Conservation (phyloP, 2,797 vertebrate genomes). For the Brachyrhaphis roseni region DNA sequence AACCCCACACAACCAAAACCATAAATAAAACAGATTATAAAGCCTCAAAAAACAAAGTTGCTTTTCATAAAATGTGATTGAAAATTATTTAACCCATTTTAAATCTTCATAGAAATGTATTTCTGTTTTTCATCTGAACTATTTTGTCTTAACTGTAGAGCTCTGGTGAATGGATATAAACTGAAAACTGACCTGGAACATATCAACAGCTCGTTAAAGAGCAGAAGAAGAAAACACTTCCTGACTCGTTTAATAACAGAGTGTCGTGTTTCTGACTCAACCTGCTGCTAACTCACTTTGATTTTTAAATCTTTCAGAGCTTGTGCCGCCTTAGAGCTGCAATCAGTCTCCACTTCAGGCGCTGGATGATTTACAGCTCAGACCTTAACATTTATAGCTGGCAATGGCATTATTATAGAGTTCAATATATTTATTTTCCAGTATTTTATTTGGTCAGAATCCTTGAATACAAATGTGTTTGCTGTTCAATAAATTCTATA, state of each 20-base stretch:
- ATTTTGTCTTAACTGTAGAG: not conserved
- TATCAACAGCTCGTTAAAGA: not conserved
- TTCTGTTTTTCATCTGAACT: not conserved
- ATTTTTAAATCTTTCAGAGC: conserved; percentile 5
- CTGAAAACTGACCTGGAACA: not conserved
- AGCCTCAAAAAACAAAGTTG: too few relatives aligned
- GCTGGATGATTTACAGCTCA: not conserved
- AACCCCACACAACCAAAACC: too few relatives aligned
- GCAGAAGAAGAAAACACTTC: not conserved
- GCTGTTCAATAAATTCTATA: not conserved
- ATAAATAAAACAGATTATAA: too few relatives aligned
- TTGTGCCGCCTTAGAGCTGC: not conserved
- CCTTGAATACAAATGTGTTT: not conserved
- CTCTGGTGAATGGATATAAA: not conserved
- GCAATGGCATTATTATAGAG: not conserved
- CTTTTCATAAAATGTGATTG: too few relatives aligned
- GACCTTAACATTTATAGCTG: not conserved
- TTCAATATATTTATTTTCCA: not conserved
- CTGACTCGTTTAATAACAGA: conserved; percentile 1
- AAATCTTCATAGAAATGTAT: not conserved
- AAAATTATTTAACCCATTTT: not conserved
- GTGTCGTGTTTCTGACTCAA: not conserved
- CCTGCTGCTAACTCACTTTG: conserved; percentile 1
- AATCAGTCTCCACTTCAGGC: not conserved
- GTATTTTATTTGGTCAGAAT: not conserved